A percentile compares a stretch with the other conserved stretches of the same genome.
phyloP scores from a whole-genome alignment of 2,888 invertebrate genomes.

The Blastobasis lacticolella region DNA sequence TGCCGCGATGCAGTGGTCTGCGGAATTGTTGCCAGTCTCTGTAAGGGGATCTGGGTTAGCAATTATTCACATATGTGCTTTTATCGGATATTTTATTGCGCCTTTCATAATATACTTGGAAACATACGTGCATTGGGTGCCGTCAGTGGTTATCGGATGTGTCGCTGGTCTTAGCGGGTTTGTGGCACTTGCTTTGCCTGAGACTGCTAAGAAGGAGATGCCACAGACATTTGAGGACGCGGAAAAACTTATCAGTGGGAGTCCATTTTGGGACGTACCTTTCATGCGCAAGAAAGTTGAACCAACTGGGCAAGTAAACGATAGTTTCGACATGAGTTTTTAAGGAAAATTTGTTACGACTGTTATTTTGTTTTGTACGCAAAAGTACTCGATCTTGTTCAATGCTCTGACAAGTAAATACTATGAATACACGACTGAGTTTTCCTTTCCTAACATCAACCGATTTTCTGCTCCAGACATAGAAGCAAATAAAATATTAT shows the following conservation, averaged over 20 bases:
- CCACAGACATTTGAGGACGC: slow-evolving; percentile 33
- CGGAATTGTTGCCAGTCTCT: slow-evolving; percentile 38
- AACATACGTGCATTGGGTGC: slow-evolving; percentile 19
- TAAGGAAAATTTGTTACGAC: too few species aligned
- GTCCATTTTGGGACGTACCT: slow-evolving; percentile 25
- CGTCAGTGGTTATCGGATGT: slow-evolving; percentile 18
- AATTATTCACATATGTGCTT: slow-evolving; percentile 38
- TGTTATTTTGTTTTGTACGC: too few species aligned
- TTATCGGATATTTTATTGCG: slow-evolving; percentile 33
- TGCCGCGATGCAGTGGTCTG: slow-evolving; percentile 39
- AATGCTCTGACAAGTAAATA: too few species aligned
- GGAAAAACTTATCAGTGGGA: slow-evolving; percentile 20
- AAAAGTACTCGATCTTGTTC: too few species aligned
- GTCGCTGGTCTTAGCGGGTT: slow-evolving; percentile 17
- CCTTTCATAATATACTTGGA: slow-evolving; percentile 31
- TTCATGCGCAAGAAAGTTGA: slow-evolving; percentile 15
- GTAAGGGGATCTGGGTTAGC: slow-evolving; percentile 42
- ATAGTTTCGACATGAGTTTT: background rate
- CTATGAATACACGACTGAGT: too few species aligned
- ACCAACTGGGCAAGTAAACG: background rate
- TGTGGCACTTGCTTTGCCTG: slow-evolving; percentile 15
- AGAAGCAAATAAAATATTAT: too few species aligned
- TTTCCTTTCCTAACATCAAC: too few species aligned
- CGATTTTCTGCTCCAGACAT: too few species aligned
- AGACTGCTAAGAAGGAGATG: slow-evolving; percentile 28